Evolutionary conservation across 2,888 invertebrate species (phyloP).

Genomic region (Druceiella hillmani): DNA sequence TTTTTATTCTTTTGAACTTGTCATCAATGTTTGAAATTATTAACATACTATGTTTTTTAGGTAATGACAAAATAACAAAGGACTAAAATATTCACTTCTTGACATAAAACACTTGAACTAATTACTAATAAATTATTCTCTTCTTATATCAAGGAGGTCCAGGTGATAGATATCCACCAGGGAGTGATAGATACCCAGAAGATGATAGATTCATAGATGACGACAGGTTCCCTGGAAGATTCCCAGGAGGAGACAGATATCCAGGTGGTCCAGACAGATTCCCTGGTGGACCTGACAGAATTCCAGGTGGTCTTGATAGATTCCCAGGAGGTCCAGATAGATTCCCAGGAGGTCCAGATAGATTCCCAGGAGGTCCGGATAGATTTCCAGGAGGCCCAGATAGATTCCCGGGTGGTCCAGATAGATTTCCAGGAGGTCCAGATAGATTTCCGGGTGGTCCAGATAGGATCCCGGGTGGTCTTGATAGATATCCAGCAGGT

Average conservation of each 20-base stretch:
- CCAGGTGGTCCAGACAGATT: constrained; percentile 33
- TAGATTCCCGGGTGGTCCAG: constrained; percentile 32
- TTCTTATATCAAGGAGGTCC: too few species aligned
- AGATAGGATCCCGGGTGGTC: constrained; percentile 34
- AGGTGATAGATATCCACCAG: constrained; percentile 30
- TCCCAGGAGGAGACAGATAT: constrained; percentile 29
- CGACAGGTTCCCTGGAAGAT: constrained; percentile 33
- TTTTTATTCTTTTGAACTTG: too few species aligned
- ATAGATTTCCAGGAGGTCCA: constrained; percentile 41
- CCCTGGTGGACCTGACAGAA: constrained; percentile 25
- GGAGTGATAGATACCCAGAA: constrained; percentile 37
- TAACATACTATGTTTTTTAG: too few species aligned
- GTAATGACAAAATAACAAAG: too few species aligned
- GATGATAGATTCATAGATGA: constrained; percentile 29
- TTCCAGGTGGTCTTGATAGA: constrained; percentile 37
- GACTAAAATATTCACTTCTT: too few species aligned
- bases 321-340: constrained; percentile 42
- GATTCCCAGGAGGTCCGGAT: constrained; percentile 34
- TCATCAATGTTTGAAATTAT: too few species aligned
- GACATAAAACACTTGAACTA: too few species aligned
- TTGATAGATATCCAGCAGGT: constrained; percentile 48
- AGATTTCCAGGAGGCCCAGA: constrained; percentile 28
- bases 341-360: constrained; percentile 40
- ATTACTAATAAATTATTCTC: too few species aligned
- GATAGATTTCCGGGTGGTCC: constrained; percentile 46